Evolutionary conservation across 2,888 invertebrate genomes (phyloP).

Genomic region (Arenicola marina): DNA sequence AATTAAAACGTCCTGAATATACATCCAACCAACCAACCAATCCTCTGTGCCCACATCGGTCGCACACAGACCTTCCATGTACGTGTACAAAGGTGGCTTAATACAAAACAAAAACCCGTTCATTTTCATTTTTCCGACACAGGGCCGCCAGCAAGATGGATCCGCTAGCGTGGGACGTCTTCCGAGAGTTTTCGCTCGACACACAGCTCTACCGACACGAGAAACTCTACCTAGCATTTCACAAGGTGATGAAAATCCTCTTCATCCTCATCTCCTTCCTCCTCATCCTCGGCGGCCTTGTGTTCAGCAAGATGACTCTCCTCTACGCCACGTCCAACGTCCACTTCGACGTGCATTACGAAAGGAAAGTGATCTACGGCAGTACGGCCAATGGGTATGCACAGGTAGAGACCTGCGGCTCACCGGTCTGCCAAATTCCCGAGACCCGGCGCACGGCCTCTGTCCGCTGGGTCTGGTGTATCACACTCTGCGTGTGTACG

Average conservation of each 20-base stretch:
- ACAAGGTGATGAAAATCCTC: background rate
- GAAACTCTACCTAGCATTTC: background rate
- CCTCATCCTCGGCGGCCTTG: background rate
- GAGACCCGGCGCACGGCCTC: background rate
- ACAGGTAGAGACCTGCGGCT: background rate
- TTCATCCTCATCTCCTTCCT: background rate
- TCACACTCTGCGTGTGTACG: slow-evolving; percentile 12
- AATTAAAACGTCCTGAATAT: no score
- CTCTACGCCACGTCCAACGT: slow-evolving; percentile 4
- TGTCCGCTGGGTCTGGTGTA: slow-evolving; percentile 20
- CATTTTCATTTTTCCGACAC: no score
- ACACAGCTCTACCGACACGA: background rate
- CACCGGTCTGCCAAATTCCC: background rate
- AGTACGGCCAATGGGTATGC: background rate
- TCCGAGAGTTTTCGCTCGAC: background rate
- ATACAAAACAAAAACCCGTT: no score
- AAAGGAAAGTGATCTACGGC: background rate
- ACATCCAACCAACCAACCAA: no score
- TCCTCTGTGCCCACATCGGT: no score
- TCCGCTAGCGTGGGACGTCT: background rate
- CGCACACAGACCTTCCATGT: no score
- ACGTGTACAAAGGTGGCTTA: no score
- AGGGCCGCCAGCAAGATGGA: no score
- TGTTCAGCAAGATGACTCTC: background rate
- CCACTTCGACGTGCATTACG: background rate